Conservation (phyloP, 2,113 vertebrate genomes). For the Albula glossodonta region DNA sequence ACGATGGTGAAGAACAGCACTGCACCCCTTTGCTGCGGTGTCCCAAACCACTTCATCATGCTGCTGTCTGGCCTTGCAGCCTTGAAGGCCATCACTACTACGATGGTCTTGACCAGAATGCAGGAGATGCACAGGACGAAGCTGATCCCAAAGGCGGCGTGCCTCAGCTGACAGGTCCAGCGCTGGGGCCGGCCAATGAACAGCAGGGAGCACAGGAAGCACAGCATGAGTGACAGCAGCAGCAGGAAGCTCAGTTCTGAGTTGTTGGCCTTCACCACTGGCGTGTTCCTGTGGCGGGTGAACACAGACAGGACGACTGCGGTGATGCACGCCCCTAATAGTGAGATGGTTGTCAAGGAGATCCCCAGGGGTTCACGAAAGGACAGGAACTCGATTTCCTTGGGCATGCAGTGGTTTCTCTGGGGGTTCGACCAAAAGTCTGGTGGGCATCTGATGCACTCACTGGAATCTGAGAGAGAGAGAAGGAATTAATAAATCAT, state of each 20-base stretch:
- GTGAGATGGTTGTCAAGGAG: conserved; percentile 37
- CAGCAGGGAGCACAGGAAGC: conserved; percentile 51
- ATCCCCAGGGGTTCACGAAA: conserved; percentile 50
- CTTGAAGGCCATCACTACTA: conserved; percentile 57
- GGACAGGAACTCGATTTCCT: conserved; percentile 53
- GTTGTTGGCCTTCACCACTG: conserved; percentile 57
- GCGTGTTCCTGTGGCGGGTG: conserved; percentile 44
- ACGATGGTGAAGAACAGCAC: conserved; percentile 44
- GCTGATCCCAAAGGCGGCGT: conserved; percentile 52
- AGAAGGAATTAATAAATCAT: not conserved
- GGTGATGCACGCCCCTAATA: conserved; percentile 48
- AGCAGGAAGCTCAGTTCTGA: conserved; percentile 59
- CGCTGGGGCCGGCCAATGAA: conserved; percentile 54
- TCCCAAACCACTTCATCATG: conserved; percentile 54
- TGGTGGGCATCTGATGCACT: conserved; percentile 59
- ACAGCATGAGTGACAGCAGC: conserved; percentile 50
- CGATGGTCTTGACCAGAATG: conserved; percentile 59
- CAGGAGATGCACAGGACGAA: conserved; percentile 56
- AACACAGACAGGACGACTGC: conserved; percentile 44
- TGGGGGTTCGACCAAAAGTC: conserved; percentile 67
- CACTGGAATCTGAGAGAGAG: conserved; percentile 50
- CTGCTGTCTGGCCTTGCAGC: conserved; percentile 49
- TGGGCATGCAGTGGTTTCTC: conserved; percentile 57
- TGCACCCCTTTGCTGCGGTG: conserved; percentile 39
- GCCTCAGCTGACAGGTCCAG: conserved; percentile 55